Evolutionary conservation across 1,140 invertebrate genomes (phyloP).

Genomic region (Cotesia glomerata): DNA sequence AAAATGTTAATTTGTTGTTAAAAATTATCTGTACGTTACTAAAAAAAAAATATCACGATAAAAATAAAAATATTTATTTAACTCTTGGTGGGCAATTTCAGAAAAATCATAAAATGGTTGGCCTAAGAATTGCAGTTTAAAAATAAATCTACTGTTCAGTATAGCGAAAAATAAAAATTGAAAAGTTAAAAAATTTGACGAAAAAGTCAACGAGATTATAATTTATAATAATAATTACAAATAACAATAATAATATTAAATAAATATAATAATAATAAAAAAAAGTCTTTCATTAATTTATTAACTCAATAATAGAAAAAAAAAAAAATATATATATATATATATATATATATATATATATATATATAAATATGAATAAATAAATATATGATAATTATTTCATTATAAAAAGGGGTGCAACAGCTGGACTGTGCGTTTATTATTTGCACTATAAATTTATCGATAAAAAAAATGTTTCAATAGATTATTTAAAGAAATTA

Average conservation of each 20-base stretch:
- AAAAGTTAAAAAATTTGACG: neutral
- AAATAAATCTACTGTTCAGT: too few relatives aligned
- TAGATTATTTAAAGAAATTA: neutral
- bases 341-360: neutral
- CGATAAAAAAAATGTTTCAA: neutral
- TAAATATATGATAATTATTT: neutral
- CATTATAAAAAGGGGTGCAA: neutral
- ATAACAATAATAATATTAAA: slow-evolving; percentile 37
- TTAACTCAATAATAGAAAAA: slow-evolving; percentile 21
- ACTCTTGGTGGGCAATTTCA: too few relatives aligned
- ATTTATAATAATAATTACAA: too few relatives aligned
- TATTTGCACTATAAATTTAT: neutral
- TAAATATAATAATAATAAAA: slow-evolving; percentile 11
- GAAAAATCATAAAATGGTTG: too few relatives aligned
- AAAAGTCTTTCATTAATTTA: slow-evolving; percentile 60
- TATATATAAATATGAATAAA: neutral
- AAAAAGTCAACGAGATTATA: neutral
- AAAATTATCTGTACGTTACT: too few relatives aligned
- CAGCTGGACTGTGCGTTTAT: neutral
- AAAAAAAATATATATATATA: neutral
- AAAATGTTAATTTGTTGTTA: too few relatives aligned
- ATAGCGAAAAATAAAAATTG: too few relatives aligned
- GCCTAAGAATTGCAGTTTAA: too few relatives aligned
- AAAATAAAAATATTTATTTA: too few relatives aligned
- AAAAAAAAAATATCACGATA: too few relatives aligned